Percentiles rank a stretch among this genome's conserved stretches.
These are phyloP conservation scores for Atherinomorus stipes DNA, from an alignment of 2,113 vertebrate species.

Conservation along the genomic window DNA sequence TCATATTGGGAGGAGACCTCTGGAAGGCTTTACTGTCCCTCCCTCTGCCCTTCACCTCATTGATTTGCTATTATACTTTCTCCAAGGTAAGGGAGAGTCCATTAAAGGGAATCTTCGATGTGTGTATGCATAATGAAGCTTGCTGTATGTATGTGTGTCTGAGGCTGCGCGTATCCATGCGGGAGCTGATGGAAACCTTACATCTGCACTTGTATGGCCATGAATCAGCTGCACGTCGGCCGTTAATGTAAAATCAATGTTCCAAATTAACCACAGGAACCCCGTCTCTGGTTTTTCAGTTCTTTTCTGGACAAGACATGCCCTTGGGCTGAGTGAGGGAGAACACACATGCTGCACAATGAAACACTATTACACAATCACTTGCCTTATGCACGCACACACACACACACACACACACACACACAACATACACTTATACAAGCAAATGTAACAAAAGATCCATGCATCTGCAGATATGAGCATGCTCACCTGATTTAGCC, in stretches of 20 bases:
- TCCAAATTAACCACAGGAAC: slow-evolving; percentile 81
- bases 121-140: slow-evolving; percentile 77
- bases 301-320: slow-evolving; percentile 53
- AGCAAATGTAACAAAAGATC: slow-evolving; percentile 7
- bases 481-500: neutral
- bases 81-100: slow-evolving; percentile 80
- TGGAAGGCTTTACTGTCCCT: slow-evolving; percentile 58
- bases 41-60: slow-evolving; percentile 81
- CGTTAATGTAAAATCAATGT: slow-evolving; percentile 84
- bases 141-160: slow-evolving; percentile 29
- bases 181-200: slow-evolving; percentile 52
- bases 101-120: slow-evolving; percentile 78
- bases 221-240: slow-evolving; percentile 74
- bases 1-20: slow-evolving; percentile 49
- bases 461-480: slow-evolving; percentile 7
- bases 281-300: slow-evolving; percentile 53
- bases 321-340: slow-evolving; percentile 66
- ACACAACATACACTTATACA: neutral
- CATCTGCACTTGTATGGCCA: slow-evolving; percentile 67
- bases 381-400: slow-evolving; percentile 10
- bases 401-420: neutral
- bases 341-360: slow-evolving; percentile 43
- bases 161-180: slow-evolving; percentile 13
- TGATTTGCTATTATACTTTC: slow-evolving; percentile 83
- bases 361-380: slow-evolving; percentile 5